phyloP scores from a whole-genome alignment of 1,140 invertebrate genomes.

The Berghia stephanieae region DNA sequence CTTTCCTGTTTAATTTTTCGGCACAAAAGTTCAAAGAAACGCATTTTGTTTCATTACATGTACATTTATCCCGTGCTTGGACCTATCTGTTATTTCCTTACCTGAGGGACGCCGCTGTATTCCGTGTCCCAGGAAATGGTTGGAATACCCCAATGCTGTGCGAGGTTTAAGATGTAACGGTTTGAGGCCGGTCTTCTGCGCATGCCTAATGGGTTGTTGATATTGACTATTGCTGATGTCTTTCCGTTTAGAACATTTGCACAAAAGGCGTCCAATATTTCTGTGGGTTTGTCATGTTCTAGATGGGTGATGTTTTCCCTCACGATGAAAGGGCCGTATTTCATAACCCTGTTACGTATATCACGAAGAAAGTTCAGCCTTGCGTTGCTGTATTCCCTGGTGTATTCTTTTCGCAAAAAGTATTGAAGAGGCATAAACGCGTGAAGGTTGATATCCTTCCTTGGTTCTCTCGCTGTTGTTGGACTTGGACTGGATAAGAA shows the following conservation, averaged over 20 bases:
- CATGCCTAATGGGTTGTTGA: conserved; percentile 39
- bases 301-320: conserved; percentile 28
- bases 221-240: conserved; percentile 37
- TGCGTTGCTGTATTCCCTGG: conserved; percentile 22
- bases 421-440: conserved; percentile 39
- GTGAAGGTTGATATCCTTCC: conserved; percentile 32
- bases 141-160: conserved; percentile 37
- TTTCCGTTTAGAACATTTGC: conserved; percentile 34
- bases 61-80: too few relatives aligned
- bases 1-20: too few relatives aligned
- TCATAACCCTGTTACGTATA: not conserved
- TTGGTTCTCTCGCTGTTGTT: not conserved
- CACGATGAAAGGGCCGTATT: not conserved
- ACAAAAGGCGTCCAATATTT: conserved; percentile 41
- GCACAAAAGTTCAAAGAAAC: too few relatives aligned
- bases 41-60: too few relatives aligned
- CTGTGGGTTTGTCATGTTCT: conserved; percentile 31
- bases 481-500: too few relatives aligned
- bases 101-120: conserved; percentile 29
- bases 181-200: conserved; percentile 29
- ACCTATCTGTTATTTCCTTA: too few relatives aligned
- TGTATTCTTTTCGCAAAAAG: conserved; percentile 6
- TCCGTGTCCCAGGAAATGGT: conserved; percentile 45
- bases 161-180: conserved; percentile 38
- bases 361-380: conserved; percentile 29